phyloP scores from a whole-genome alignment of 2,797 vertebrate species.

The Trachurus trachurus region DNA sequence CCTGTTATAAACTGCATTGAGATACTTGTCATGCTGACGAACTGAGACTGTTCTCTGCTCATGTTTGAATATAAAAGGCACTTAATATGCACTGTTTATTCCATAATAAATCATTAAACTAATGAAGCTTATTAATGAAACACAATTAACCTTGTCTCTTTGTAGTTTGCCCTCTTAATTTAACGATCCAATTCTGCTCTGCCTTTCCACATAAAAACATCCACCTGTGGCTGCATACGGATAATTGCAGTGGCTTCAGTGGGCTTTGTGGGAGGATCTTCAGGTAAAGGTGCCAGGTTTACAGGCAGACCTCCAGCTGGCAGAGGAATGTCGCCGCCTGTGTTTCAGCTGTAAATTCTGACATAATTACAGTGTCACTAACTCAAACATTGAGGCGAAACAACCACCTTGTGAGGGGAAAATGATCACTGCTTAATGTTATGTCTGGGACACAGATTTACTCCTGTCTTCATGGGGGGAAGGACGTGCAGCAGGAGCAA shows the following conservation, averaged over 20 bases:
- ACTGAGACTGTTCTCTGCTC: slow-evolving; percentile 28
- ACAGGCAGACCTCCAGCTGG: slow-evolving; percentile 84
- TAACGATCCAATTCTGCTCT: neutral
- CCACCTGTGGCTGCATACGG: slow-evolving; percentile 35
- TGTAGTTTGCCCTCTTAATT: neutral
- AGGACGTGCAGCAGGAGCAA: slow-evolving; percentile 51
- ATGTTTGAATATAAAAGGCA: neutral
- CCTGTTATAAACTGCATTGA: slow-evolving; percentile 42
- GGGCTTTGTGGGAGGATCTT: slow-evolving; percentile 50
- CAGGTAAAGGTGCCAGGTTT: slow-evolving; percentile 80
- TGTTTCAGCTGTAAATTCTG: slow-evolving; percentile 82
- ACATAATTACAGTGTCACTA: slow-evolving; percentile 86
- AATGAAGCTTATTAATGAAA: neutral
- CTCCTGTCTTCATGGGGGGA: slow-evolving; percentile 65
- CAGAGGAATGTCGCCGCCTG: slow-evolving; percentile 84
- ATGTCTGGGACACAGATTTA: slow-evolving; percentile 82
- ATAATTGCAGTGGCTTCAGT: slow-evolving; percentile 39
- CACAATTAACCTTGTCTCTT: neutral
- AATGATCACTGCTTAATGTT: slow-evolving; percentile 82
- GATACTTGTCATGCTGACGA: slow-evolving; percentile 42
- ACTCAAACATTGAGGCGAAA: slow-evolving; percentile 79
- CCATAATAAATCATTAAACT: slow-evolving; percentile 2
- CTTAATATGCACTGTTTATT: neutral
- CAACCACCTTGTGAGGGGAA: slow-evolving; percentile 77
- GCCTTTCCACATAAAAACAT: neutral